These are phyloP conservation scores for Serranus cabrilla DNA, from an alignment of 2,797 vertebrate genomes.

Conservation along the genomic window DNA sequence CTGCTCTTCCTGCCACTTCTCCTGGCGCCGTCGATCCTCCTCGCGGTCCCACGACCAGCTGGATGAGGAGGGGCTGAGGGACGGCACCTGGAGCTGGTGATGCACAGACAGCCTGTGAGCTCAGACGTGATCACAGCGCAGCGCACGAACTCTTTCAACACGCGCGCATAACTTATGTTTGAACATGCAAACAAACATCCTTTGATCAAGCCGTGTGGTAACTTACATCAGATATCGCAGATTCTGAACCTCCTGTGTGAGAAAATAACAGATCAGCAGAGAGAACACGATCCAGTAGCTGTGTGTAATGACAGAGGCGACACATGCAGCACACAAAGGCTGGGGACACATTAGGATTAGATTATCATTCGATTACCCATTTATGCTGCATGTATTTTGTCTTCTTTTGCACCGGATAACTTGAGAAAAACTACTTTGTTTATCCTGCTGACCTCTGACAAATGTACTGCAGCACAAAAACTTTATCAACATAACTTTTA, in stretches of 20 bases:
- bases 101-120: conserved; percentile 39
- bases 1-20: conserved; percentile 97
- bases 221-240: conserved; percentile 95
- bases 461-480: not conserved
- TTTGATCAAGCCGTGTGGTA: conserved; percentile 19
- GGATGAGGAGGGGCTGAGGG: conserved; percentile 88
- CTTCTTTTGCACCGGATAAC: not conserved
- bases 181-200: conserved; percentile 13
- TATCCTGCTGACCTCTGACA: not conserved
- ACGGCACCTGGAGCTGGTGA: conserved; percentile 92
- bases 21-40: conserved; percentile 92
- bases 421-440: not conserved
- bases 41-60: conserved; percentile 94
- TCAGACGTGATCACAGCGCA: conserved; percentile 25
- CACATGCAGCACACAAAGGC: conserved; percentile 12
- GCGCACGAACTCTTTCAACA: not conserved
- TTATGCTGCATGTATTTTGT: not conserved
- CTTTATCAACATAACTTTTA: not conserved
- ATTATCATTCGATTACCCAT: not conserved
- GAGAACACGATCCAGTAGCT: not conserved
- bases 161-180: conserved; percentile 15
- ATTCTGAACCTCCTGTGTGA: conserved; percentile 90
- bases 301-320: not conserved
- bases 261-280: conserved; percentile 41
- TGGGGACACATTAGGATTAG: conserved; percentile 46